Conservation (phyloP, 2,113 vertebrate species). For the Megalops atlanticus region DNA sequence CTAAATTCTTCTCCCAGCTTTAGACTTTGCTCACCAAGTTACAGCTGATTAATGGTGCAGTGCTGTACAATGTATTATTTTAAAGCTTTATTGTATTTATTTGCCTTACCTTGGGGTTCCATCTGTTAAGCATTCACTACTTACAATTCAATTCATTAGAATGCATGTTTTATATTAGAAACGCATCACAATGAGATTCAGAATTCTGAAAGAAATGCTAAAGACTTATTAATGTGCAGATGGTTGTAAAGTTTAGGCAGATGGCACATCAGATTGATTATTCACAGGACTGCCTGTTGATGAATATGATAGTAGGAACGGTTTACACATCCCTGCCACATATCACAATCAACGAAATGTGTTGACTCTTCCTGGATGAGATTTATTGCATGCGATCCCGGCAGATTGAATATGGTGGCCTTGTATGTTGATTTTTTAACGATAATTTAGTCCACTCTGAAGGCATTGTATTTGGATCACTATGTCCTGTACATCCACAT, state of each 20-base stretch:
- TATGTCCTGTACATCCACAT: too few species aligned
- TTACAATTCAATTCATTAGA: slow-evolving; percentile 71
- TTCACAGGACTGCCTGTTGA: slow-evolving; percentile 55
- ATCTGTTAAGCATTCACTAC: slow-evolving; percentile 67
- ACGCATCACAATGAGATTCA: slow-evolving; percentile 59
- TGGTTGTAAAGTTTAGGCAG: slow-evolving; percentile 68
- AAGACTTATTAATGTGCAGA: slow-evolving; percentile 64
- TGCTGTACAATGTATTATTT: slow-evolving; percentile 51
- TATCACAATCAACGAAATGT: neutral
- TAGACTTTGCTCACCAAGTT: slow-evolving; percentile 43
- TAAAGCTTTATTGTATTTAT: slow-evolving; percentile 64
- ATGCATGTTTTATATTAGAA: slow-evolving; percentile 61
- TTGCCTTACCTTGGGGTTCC: slow-evolving; percentile 59
- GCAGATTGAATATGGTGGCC: too few species aligned
- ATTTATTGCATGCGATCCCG: neutral
- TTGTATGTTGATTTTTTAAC: too few species aligned
- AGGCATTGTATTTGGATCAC: too few species aligned
- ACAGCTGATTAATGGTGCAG: slow-evolving; percentile 45
- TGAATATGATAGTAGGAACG: slow-evolving; percentile 49
- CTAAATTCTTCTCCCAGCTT: neutral
- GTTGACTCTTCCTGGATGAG: neutral
- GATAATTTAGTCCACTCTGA: too few species aligned
- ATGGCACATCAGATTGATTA: slow-evolving; percentile 73
- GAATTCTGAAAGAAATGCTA: slow-evolving; percentile 45
- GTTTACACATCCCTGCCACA: slow-evolving; percentile 47